phyloP scores from a whole-genome alignment of 2,797 vertebrate species.

The Gymnoscopelus braueri region DNA sequence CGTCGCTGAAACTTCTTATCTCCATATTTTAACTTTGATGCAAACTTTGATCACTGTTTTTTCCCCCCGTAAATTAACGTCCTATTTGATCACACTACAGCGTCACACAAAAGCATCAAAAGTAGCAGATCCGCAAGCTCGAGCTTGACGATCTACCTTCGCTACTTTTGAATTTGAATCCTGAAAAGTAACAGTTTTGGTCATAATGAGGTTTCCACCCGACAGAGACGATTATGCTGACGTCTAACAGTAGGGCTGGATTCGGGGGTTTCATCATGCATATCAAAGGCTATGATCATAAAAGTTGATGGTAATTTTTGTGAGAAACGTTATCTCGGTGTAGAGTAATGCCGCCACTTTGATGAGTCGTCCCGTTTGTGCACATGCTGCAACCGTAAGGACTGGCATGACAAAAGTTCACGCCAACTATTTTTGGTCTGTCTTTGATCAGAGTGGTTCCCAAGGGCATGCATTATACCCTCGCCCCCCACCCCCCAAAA shows the following conservation, averaged over 20 bases:
- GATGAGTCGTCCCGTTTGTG: conserved; percentile 7
- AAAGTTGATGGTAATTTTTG: conserved; percentile 39
- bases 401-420: background rate
- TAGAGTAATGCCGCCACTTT: conserved; percentile 16
- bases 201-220: too few species aligned
- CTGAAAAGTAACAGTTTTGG: too few species aligned
- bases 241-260: conserved; percentile 9
- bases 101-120: too few species aligned
- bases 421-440: background rate
- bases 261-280: background rate
- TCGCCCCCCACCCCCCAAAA: background rate
- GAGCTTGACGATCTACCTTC: too few species aligned
- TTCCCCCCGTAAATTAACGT: too few species aligned
- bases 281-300: conserved; percentile 24
- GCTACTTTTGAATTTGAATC: too few species aligned
- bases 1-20: too few species aligned
- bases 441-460: conserved; percentile 28
- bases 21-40: too few species aligned
- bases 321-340: conserved; percentile 36
- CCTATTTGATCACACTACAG: too few species aligned
- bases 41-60: too few species aligned
- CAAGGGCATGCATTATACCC: conserved; percentile 7
- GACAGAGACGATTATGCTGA: conserved; percentile 3
- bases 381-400: too few species aligned
- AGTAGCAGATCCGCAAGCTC: too few species aligned